Conservation (phyloP, 2,888 invertebrate species). For the Thelaira solivaga region DNA sequence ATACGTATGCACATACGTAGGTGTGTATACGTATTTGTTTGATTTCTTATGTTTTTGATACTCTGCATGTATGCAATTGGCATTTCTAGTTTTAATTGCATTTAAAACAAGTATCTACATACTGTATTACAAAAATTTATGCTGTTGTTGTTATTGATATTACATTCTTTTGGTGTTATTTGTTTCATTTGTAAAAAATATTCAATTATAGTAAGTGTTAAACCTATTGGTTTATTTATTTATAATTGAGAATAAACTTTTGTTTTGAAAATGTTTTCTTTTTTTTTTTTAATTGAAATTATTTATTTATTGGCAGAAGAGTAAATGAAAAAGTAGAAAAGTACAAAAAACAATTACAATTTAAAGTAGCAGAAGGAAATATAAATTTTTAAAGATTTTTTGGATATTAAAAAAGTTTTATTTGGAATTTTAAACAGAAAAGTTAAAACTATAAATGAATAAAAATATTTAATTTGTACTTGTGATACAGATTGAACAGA, state of each 20-base stretch:
- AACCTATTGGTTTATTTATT: slow-evolving; percentile 56
- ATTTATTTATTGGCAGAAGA: slow-evolving; percentile 24
- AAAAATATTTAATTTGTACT: too few species aligned
- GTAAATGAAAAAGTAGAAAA: slow-evolving; percentile 1
- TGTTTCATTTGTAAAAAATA: slow-evolving; percentile 42
- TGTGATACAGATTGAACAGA: too few species aligned
- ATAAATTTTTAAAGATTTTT: too few species aligned
- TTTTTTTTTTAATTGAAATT: slow-evolving; percentile 25
- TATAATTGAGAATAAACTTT: slow-evolving; percentile 1
- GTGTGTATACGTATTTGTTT: background rate
- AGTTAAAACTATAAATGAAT: too few species aligned
- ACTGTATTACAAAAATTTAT: slow-evolving; percentile 6
- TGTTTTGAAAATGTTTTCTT: background rate
- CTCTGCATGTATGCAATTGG: slow-evolving; percentile 25
- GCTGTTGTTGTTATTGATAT: background rate
- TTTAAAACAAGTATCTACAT: slow-evolving; percentile 42
- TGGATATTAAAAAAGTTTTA: too few species aligned
- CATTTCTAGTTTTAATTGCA: slow-evolving; percentile 50
- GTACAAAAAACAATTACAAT: too few species aligned
- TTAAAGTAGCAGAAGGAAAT: too few species aligned
- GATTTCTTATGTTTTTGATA: slow-evolving; percentile 5
- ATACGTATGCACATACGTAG: background rate
- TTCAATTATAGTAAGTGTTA: slow-evolving; percentile 59
- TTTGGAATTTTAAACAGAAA: too few species aligned
- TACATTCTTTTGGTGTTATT: slow-evolving; percentile 9